These are phyloP conservation scores for Acanthococcus lagerstroemiae DNA, from an alignment of 2,888 invertebrate species.

Conservation along the genomic window DNA sequence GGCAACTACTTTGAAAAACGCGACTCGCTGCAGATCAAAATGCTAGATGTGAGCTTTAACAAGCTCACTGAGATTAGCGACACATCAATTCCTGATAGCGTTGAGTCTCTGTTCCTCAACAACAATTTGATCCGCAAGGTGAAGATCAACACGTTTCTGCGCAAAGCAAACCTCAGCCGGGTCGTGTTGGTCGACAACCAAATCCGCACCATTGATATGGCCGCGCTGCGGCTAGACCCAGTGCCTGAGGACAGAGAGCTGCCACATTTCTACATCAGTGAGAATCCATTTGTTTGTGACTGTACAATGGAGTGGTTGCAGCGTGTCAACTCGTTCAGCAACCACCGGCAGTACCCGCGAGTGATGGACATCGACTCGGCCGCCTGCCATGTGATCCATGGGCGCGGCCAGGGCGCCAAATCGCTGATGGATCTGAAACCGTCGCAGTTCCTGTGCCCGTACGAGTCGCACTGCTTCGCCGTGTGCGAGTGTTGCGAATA, in stretches of 20 bases:
- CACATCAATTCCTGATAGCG: slow-evolving; percentile 68
- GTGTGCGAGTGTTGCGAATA: slow-evolving; percentile 94
- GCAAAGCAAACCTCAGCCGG: slow-evolving; percentile 76
- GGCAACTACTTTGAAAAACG: slow-evolving; percentile 63
- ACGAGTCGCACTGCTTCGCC: slow-evolving; percentile 87
- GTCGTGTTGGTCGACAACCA: slow-evolving; percentile 89
- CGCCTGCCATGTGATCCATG: slow-evolving; percentile 65
- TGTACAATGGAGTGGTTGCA: slow-evolving; percentile 95
- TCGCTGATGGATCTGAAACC: slow-evolving; percentile 33
- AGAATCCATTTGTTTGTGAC: slow-evolving; percentile 88
- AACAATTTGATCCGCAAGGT: slow-evolving; percentile 78
- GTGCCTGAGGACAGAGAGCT: slow-evolving; percentile 66
- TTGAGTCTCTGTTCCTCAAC: slow-evolving; percentile 76
- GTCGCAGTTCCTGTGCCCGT: slow-evolving; percentile 77
- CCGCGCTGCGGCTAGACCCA: slow-evolving; percentile 72
- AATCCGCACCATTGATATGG: slow-evolving; percentile 79
- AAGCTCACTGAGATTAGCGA: slow-evolving; percentile 66
- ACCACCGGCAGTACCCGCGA: slow-evolving; percentile 72
- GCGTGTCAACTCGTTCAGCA: slow-evolving; percentile 73
- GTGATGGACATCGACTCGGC: slow-evolving; percentile 84
- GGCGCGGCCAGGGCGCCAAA: slow-evolving; percentile 31
- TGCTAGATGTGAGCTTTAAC: slow-evolving; percentile 82
- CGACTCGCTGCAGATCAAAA: slow-evolving; percentile 63
- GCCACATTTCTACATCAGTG: slow-evolving; percentile 86
- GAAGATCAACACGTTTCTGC: slow-evolving; percentile 79